Conservation (phyloP, 2,888 invertebrate species). For the Athripsodes cinereus region DNA sequence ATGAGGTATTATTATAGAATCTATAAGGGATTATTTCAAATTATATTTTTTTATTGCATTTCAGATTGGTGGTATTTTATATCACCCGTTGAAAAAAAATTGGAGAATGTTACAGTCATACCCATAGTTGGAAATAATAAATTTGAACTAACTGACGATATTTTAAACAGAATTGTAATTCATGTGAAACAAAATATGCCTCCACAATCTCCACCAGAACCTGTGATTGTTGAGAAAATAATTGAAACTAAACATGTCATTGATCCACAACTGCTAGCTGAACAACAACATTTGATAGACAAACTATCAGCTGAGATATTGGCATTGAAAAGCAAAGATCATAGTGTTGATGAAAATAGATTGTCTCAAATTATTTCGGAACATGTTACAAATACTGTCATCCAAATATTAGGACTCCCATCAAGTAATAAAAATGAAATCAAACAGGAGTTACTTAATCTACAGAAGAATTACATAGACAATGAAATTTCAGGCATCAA, state of each 20-base stretch:
- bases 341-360: constrained; percentile 43
- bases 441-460: constrained; percentile 53
- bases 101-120: constrained; percentile 24
- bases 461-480: constrained; percentile 58
- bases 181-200: constrained; percentile 30
- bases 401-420: constrained; percentile 47
- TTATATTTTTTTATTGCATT: constrained; percentile 13
- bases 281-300: constrained; percentile 44
- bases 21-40: background rate
- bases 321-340: constrained; percentile 49
- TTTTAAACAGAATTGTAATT: constrained; percentile 33
- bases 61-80: constrained; percentile 29
- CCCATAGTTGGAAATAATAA: constrained; percentile 29
- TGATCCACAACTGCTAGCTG: constrained; percentile 39
- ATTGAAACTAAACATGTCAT: constrained; percentile 32
- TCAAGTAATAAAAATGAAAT: constrained; percentile 46
- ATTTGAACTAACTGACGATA: constrained; percentile 29
- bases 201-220: constrained; percentile 31
- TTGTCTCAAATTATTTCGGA: constrained; percentile 51
- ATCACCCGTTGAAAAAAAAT: background rate
- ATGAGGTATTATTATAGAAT: too few species aligned
- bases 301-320: constrained; percentile 50
- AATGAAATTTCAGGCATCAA: constrained; percentile 23
- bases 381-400: constrained; percentile 49
- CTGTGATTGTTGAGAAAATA: constrained; percentile 33